These are phyloP conservation scores for Dioctria linearis DNA, from an alignment of 2,888 invertebrate genomes.

Conservation along the genomic window DNA sequence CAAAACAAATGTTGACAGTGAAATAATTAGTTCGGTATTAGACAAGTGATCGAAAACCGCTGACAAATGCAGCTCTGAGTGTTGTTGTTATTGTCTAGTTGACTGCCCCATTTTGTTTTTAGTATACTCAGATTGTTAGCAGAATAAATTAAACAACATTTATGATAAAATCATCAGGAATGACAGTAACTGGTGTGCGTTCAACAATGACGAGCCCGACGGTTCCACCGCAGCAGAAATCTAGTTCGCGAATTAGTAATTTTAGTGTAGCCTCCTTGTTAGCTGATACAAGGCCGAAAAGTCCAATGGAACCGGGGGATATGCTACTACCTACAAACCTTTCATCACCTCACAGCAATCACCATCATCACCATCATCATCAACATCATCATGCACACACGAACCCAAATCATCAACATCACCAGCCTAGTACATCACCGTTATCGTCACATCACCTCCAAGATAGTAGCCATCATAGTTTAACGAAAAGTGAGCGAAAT, in stretches of 20 bases:
- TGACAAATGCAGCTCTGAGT: slow-evolving; percentile 29
- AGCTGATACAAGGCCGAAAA: slow-evolving; percentile 83
- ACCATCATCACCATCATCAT: slow-evolving; percentile 62
- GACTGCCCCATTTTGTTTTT: slow-evolving; percentile 26
- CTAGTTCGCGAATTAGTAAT: slow-evolving; percentile 78
- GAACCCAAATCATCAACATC: slow-evolving; percentile 55
- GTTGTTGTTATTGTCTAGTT: slow-evolving; percentile 15
- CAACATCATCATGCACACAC: slow-evolving; percentile 55
- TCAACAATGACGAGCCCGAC: slow-evolving; percentile 76
- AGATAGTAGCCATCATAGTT: slow-evolving; percentile 61
- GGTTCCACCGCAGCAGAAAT: slow-evolving; percentile 74
- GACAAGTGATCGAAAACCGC: slow-evolving; percentile 26
- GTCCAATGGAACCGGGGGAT: slow-evolving; percentile 63
- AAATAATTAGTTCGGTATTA: not conserved
- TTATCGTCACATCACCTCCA: slow-evolving; percentile 59
- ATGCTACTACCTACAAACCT: slow-evolving; percentile 68
- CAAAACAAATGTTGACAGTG: slow-evolving; percentile 42
- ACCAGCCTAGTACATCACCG: slow-evolving; percentile 54
- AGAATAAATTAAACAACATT: slow-evolving; percentile 59
- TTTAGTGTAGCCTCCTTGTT: slow-evolving; percentile 92
- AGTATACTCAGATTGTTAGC: slow-evolving; percentile 14
- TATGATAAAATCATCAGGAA: slow-evolving; percentile 72
- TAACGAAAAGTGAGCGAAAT: slow-evolving; percentile 69
- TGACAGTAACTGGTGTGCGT: slow-evolving; percentile 78
- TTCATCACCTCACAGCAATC: slow-evolving; percentile 61